phyloP scores from a whole-genome alignment of 2,797 vertebrate species.

The Limosa lapponica region DNA sequence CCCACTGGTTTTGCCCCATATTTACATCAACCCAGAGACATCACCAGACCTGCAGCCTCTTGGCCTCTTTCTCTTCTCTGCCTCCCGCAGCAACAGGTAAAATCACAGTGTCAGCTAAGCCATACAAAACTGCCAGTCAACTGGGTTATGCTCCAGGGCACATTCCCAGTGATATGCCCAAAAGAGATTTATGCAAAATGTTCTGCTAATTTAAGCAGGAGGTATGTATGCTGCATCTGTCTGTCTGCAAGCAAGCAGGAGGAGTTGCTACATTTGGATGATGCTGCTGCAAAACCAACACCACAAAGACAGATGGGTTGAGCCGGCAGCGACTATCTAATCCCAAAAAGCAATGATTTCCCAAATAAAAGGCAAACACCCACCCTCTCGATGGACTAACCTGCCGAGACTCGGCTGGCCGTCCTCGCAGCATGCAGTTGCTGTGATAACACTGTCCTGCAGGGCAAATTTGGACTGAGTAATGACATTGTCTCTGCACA shows the following conservation, averaged over 20 bases:
- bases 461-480: not conserved
- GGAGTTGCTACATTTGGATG: not conserved
- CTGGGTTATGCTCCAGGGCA: not conserved
- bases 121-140: not conserved
- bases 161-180: not conserved
- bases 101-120: not conserved
- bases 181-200: conserved; percentile 9
- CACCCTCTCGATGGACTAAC: not conserved
- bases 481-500: not conserved
- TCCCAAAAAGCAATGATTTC: not conserved
- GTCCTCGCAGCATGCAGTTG: not conserved
- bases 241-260: conserved; percentile 11
- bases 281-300: not conserved
- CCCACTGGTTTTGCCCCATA: not conserved
- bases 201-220: not conserved
- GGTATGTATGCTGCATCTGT: not conserved
- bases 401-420: not conserved
- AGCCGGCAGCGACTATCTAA: not conserved
- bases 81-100: not conserved
- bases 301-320: not conserved
- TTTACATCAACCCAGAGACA: not conserved
- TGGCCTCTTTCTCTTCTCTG: not conserved
- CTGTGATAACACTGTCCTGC: not conserved
- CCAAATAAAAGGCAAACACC: not conserved
- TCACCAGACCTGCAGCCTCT: not conserved